A percentile compares a stretch with the other conserved stretches of the same genome.
These are phyloP conservation scores for Maniola jurtina DNA, from an alignment of 1,140 invertebrate species.

Conservation along the genomic window DNA sequence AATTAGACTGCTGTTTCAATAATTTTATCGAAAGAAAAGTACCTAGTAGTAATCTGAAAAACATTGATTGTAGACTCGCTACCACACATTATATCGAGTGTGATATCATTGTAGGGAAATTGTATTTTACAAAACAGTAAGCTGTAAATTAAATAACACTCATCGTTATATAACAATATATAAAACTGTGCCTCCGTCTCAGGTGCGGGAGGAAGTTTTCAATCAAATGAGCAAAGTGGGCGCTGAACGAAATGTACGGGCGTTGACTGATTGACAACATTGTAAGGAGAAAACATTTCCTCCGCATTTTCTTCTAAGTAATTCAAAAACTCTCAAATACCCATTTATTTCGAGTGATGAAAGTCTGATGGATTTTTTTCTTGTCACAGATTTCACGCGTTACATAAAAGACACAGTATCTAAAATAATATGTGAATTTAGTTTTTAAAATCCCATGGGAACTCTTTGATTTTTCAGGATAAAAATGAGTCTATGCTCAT, in stretches of 20 bases:
- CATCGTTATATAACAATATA: conserved; percentile 13
- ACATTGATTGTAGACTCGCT: too few species aligned
- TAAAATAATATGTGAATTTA: not conserved
- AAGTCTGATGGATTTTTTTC: conserved; percentile 22
- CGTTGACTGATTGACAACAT: conserved; percentile 71
- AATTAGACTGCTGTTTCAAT: too few species aligned
- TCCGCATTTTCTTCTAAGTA: conserved; percentile 34
- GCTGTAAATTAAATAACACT: conserved; percentile 26
- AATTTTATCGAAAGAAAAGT: too few species aligned
- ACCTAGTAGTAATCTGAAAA: too few species aligned
- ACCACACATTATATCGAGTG: not conserved
- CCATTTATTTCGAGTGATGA: conserved; percentile 38
- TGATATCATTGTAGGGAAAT: not conserved
- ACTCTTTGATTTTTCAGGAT: too few species aligned
- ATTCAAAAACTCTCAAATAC: conserved; percentile 48
- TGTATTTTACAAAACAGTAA: conserved; percentile 7
- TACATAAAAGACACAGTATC: not conserved
- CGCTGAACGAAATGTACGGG: conserved; percentile 50
- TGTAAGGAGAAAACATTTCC: conserved; percentile 54
- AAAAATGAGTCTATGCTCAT: too few species aligned
- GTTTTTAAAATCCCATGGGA: too few species aligned
- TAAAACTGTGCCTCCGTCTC: conserved; percentile 31
- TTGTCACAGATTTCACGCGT: conserved; percentile 11
- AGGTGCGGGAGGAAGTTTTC: conserved; percentile 67
- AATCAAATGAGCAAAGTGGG: conserved; percentile 66